Conservation (phyloP, 2,888 invertebrate species). For the Tricholauxania praeusta region DNA sequence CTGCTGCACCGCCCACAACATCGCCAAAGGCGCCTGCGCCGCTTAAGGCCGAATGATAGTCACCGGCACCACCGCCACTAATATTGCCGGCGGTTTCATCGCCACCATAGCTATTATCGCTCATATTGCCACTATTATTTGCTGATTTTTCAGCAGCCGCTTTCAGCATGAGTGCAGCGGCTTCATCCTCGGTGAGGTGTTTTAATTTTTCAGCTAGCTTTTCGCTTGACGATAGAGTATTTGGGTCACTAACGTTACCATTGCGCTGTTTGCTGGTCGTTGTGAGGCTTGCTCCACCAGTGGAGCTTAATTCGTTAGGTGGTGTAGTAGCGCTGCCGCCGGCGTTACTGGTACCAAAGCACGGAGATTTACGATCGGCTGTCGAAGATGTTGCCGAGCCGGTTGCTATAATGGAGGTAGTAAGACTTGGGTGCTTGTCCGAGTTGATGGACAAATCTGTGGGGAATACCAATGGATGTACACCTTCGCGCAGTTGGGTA, state of each 20-base stretch:
- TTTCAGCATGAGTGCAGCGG: slow-evolving; percentile 59
- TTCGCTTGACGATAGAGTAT: slow-evolving; percentile 16
- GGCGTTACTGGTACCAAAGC: slow-evolving; percentile 16
- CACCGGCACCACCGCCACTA: slow-evolving; percentile 50
- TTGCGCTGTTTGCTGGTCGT: slow-evolving; percentile 25
- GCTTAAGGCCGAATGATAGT: slow-evolving; percentile 58
- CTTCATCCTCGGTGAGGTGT: slow-evolving; percentile 61
- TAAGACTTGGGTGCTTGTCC: slow-evolving; percentile 55
- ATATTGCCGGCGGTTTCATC: slow-evolving; percentile 52
- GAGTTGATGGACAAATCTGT: slow-evolving; percentile 64
- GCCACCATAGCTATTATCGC: slow-evolving; percentile 58
- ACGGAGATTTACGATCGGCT: slow-evolving; percentile 39
- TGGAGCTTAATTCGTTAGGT: slow-evolving; percentile 33
- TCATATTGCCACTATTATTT: slow-evolving; percentile 55
- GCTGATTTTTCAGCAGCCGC: slow-evolving; percentile 59
- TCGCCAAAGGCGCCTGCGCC: slow-evolving; percentile 59
- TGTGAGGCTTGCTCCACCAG: slow-evolving; percentile 26
- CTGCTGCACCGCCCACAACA: slow-evolving; percentile 58
- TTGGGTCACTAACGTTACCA: slow-evolving; percentile 29
- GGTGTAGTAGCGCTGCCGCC: slow-evolving; percentile 32
- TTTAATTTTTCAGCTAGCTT: slow-evolving; percentile 58
- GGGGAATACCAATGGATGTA: slow-evolving; percentile 66
- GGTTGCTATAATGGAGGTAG: slow-evolving; percentile 42
- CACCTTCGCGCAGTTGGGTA: slow-evolving; percentile 72
- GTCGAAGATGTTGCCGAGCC: slow-evolving; percentile 30